Evolutionary conservation across 64 coral and sea anemone genomes (phyloP), one percentile per base, ranked within the genome.

Genomic region (Hydrozoanthus tunicans): DNA sequence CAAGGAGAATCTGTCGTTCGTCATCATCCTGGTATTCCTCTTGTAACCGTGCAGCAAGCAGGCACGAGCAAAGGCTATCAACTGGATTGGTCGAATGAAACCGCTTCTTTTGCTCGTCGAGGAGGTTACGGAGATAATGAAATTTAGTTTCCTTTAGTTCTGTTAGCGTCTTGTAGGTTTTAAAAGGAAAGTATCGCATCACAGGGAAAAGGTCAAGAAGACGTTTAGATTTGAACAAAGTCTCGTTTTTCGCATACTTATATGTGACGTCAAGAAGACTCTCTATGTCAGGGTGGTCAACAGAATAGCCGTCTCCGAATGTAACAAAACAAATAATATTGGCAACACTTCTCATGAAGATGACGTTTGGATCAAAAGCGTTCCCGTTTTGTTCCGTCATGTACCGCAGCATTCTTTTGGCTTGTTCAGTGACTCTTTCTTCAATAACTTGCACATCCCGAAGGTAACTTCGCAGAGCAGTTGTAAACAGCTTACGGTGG

Each of bases 231-330:
- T 62, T 62, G 11, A 62, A 62, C 60, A 62, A 62, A 62, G 60
- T 62, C 60, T 62, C 59, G 59, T 92, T 85, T 14, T 66, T 52
- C 12, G 86, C 59, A 13, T n/a, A 54, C 20, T 27, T 53, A 9
- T 25, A 73, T n/a, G 55, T 52, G 5, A 82, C 3, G 2, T 57
- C 62, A 13, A 93, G 66, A 8, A 96, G 78, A 24, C 60, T 70
- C 0, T 62, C 56, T 61, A 95, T 90, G 10, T 89, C 64, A 65
- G 94, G 84, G 53, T 83, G 79, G 14, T 81, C 70, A 32, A 90
- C 82, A 70, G 92, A 58, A 81, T 91, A 93, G 56, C 77, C 68
- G 1, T 84, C 79, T 26, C 94, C 94, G 92, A 96, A 96, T 15
- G 81, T 73, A 51, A 93, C 83, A 7, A 70, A 56, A 56, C 94